Percentiles rank a stretch among this genome's conserved stretches.
These are phyloP conservation scores for Planococcus citri DNA, from an alignment of 1,140 invertebrate genomes.

Conservation along the genomic window DNA sequence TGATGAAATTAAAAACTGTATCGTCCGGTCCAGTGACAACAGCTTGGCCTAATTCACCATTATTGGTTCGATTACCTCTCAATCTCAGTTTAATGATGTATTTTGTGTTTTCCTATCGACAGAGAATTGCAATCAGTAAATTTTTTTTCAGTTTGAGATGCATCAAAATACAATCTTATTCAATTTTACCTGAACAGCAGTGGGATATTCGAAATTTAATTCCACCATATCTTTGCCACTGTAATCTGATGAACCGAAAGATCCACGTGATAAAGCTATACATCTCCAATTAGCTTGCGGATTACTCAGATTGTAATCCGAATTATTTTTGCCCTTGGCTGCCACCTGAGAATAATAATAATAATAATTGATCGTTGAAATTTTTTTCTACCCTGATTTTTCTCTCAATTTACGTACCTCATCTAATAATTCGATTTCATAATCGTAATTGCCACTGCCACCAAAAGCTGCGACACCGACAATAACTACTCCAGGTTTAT, in stretches of 20 bases:
- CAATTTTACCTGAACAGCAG: slow-evolving; percentile 59
- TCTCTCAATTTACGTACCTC: slow-evolving; percentile 43
- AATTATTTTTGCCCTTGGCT: slow-evolving; percentile 5
- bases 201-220: slow-evolving; percentile 78
- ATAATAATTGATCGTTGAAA: too few species aligned
- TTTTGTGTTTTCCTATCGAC: slow-evolving; percentile 63
- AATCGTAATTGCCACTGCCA: slow-evolving; percentile 72
- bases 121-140: slow-evolving; percentile 7
- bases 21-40: slow-evolving; percentile 84
- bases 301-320: slow-evolving; percentile 5
- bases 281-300: slow-evolving; percentile 49
- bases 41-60: slow-evolving; percentile 79
- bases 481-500: slow-evolving; percentile 74
- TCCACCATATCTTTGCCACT: slow-evolving; percentile 68
- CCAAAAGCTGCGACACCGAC: slow-evolving; percentile 82
- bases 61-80: slow-evolving; percentile 81
- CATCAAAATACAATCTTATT: neutral
- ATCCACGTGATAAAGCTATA: slow-evolving; percentile 55
- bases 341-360: neutral
- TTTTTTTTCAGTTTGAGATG: neutral
- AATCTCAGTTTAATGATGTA: slow-evolving; percentile 82
- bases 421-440: slow-evolving; percentile 82
- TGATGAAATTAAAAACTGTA: slow-evolving; percentile 79
- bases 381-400: too few species aligned
- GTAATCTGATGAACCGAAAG: slow-evolving; percentile 62